Evolutionary conservation across 1,140 invertebrate species (phyloP).

Genomic region (Onthophagus taurus): DNA sequence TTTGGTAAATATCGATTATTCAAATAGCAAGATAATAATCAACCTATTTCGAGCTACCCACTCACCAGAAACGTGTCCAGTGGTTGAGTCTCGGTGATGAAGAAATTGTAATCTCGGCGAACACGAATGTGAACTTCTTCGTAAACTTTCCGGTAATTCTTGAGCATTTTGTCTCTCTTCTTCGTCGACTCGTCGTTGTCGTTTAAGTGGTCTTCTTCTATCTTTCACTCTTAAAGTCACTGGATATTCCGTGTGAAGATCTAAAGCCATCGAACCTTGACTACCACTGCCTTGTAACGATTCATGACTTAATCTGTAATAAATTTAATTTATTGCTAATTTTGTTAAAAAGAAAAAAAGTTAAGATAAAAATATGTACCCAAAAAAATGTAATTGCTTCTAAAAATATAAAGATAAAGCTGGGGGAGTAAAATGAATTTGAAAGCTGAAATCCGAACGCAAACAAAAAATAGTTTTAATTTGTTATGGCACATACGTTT

Average conservation of each 20-base stretch:
- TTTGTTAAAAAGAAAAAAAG: neutral
- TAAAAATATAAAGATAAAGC: too few relatives aligned
- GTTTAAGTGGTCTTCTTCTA: constrained; percentile 53
- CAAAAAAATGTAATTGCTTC: too few relatives aligned
- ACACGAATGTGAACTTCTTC: constrained; percentile 29
- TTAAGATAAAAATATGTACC: neutral
- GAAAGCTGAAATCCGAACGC: too few relatives aligned
- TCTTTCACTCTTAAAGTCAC: constrained; percentile 60
- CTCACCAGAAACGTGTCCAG: neutral
- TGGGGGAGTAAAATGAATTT: too few relatives aligned
- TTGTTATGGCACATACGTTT: neutral
- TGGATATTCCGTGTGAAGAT: constrained; percentile 56
- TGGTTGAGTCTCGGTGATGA: neutral
- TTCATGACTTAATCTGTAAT: constrained; percentile 39
- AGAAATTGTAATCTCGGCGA: constrained; percentile 19
- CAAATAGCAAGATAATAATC: too few relatives aligned
- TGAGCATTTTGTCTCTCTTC: constrained; percentile 38
- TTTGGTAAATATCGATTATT: too few relatives aligned
- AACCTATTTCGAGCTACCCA: too few relatives aligned
- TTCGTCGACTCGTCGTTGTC: constrained; percentile 60
- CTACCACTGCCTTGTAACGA: constrained; percentile 46
- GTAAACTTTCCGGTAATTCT: constrained; percentile 14
- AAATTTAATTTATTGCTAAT: neutral
- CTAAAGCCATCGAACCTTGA: constrained; percentile 61
- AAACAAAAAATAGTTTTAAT: too few relatives aligned